Percentiles rank a stretch among this genome's conserved stretches.
Evolutionary conservation across 2,888 invertebrate species (phyloP).

Genomic region (Julus scanicus): DNA sequence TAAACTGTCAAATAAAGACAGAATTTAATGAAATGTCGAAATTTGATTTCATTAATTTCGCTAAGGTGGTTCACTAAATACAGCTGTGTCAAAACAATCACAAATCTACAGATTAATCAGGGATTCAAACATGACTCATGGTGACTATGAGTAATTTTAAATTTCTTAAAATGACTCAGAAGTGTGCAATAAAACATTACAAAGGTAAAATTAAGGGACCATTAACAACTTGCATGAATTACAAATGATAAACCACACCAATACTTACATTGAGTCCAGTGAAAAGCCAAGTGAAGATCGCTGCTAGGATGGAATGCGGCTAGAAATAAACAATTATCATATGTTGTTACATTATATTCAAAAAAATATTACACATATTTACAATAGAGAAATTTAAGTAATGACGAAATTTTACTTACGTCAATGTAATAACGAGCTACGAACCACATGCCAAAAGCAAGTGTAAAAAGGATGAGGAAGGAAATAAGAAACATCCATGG

Average conservation of each 20-base stretch:
- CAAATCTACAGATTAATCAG: not conserved
- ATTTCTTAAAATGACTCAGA: slow-evolving; percentile 34
- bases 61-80: too few species aligned
- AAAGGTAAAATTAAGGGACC: not conserved
- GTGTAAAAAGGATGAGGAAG: slow-evolving; percentile 78
- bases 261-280: slow-evolving; percentile 53
- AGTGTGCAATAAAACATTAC: not conserved
- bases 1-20: too few species aligned
- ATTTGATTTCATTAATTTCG: too few species aligned
- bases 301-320: slow-evolving; percentile 55
- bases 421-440: slow-evolving; percentile 91
- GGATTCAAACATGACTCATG: not conserved
- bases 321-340: slow-evolving; percentile 49
- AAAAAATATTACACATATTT: not conserved
- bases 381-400: not conserved
- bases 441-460: slow-evolving; percentile 85
- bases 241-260: not conserved
- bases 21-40: too few species aligned
- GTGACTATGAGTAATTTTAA: not conserved
- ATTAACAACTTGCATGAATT: not conserved
- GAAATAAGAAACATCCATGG: slow-evolving; percentile 82
- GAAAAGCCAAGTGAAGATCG: slow-evolving; percentile 57
- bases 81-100: too few species aligned
- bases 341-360: not conserved
- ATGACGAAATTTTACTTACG: slow-evolving; percentile 72